Evolutionary conservation across 2,888 invertebrate genomes (phyloP).

Genomic region (Meloe dianella): DNA sequence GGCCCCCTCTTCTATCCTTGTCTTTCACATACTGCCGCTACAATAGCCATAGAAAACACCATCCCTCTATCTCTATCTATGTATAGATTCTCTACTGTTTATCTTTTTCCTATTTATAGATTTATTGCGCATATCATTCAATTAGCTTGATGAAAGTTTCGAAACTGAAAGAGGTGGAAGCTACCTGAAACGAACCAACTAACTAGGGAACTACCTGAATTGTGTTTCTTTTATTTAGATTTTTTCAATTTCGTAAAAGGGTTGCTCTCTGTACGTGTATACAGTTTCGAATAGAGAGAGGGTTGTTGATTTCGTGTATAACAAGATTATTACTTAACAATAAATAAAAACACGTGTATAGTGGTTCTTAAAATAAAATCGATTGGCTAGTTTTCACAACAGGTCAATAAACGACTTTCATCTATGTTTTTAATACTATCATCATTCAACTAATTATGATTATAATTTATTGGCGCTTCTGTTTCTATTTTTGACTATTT

Average conservation of each 20-base stretch:
- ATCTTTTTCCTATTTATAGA: slow-evolving; percentile 2
- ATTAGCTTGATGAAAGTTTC: slow-evolving; percentile 9
- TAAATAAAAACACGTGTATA: not conserved
- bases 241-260: not conserved
- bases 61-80: not conserved
- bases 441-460: not conserved
- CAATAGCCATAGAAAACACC: slow-evolving; percentile 3
- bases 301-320: not conserved
- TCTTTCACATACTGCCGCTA: not conserved
- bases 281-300: not conserved
- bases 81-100: not conserved
- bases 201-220: not conserved
- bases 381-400: not conserved
- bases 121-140: slow-evolving; percentile 9
- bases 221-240: not conserved
- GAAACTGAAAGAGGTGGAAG: not conserved
- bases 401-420: not conserved
- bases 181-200: not conserved
- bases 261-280: not conserved
- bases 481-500: not conserved
- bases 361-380: not conserved
- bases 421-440: not conserved
- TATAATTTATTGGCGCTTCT: slow-evolving; percentile 2
- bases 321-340: not conserved
- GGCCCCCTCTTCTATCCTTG: not conserved